Conservation (phyloP, 2,888 invertebrate genomes). For the Perizoma flavofasciatum region DNA sequence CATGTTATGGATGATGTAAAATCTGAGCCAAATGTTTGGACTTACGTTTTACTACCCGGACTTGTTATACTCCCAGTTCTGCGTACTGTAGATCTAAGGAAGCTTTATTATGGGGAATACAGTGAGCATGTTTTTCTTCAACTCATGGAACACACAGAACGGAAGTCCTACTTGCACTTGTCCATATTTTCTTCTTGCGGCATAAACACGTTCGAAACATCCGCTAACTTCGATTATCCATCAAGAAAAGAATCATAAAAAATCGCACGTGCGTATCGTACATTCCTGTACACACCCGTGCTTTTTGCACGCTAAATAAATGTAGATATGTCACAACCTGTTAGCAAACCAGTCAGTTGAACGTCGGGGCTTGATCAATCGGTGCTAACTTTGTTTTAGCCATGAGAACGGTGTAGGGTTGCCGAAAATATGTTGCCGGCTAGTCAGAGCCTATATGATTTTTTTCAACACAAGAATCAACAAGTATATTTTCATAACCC, state of each 20-base stretch:
- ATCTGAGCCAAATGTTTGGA: no score
- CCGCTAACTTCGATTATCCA: slow-evolving; percentile 14
- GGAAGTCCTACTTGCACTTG: neutral
- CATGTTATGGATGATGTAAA: no score
- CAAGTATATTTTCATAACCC: no score
- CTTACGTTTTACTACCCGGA: no score
- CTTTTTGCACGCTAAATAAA: slow-evolving; percentile 23
- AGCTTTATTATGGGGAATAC: no score
- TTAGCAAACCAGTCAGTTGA: slow-evolving; percentile 27
- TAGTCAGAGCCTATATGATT: no score
- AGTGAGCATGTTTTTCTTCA: no score
- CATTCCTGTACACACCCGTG: slow-evolving; percentile 26
- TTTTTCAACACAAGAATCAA: no score
- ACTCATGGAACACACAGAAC: neutral
- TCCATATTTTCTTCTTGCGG: neutral
- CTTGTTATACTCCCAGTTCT: no score
- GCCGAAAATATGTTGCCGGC: neutral
- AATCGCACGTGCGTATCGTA: slow-evolving; percentile 19
- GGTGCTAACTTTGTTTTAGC: slow-evolving; percentile 18
- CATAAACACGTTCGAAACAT: slow-evolving; percentile 13
- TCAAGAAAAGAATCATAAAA: slow-evolving; percentile 20
- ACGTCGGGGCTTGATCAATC: slow-evolving; percentile 27
- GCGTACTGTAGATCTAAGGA: no score
- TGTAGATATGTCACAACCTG: slow-evolving; percentile 29
- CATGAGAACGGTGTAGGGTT: slow-evolving; percentile 8